Evolutionary conservation across 2,113 vertebrate species (phyloP), one percentile per base, ranked within the genome.

Genomic region (Cranoglanis bouderius): DNA sequence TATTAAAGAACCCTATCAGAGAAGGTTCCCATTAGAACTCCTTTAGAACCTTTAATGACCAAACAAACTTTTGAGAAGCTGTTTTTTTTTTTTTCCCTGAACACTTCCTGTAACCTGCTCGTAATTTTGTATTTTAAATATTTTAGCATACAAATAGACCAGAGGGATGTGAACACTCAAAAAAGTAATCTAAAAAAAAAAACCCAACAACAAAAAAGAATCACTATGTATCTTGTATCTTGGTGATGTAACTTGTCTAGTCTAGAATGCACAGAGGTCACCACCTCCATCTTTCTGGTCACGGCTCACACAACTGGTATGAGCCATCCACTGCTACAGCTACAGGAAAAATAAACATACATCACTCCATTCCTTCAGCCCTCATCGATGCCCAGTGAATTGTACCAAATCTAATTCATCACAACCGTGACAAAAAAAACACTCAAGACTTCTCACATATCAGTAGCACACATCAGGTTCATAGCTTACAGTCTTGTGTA

Each of bases 291-390:
- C 24, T 84, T 63, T 43, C 14, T 43, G 49, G 51, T 19, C 49
- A 82, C 2, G 2, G 21, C 57, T 83, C 55, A 35, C 35, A 35
- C n/a, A 83, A 38, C 24, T 84, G 24, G 43, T 51, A 70, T 85
- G 59, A 51, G 61, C 29, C 53, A 26, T 84, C 26, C 19, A n/a
- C 12, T 70, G 43, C 59, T 67, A 32, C 8, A 53, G 63, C 26
- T 85, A 65, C 26, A 32, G 61, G 43, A 65, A 65, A 67, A 85
- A 85, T 85, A 67, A 85, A 85, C 29, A 85, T 24, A 63, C 35
- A 63, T 24, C 57, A 6, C 61, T 70, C 82, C 29, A 67, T 84
- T 84, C 26, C 3, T 65, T 67, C 63, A 67, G 26, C 59, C 51
- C 43, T 32, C 61, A 32, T 49, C 26, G 32, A 32, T 10, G 49